Evolutionary conservation across 2,113 vertebrate species (phyloP), one percentile per base, ranked within the genome.

Genomic region (Apus apus): DNA sequence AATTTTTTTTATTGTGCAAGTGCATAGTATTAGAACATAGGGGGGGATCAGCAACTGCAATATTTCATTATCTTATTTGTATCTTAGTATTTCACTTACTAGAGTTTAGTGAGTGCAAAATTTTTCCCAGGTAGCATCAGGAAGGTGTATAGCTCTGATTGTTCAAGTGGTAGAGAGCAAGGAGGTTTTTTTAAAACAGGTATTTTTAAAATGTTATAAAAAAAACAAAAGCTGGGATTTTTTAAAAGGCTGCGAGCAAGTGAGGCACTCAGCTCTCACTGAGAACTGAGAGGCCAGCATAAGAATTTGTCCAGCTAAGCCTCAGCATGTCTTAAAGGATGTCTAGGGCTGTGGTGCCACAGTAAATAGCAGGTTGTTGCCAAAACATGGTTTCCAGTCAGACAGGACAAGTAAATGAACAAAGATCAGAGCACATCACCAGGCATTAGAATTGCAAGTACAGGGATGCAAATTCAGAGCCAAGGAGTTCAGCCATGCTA

Each of bases 311-410:
- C 61, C 66, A 94, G 57, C 91, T 94, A 81, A 94, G 61, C 65
- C 65, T 84, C 83, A 84, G 61, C 50, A 61, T n/a, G 54, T 68
- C n/a, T 82, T 61, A 67, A 81, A 89, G 80, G 65, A 53, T 84
- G 9, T 67, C 85, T 64, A 92, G 56, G 23, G 66, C 70, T 93
- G 68, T 89, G 50, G 20, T 96, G 86, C 80, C 83, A 92, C 88
- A 85, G 86, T 92, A 94, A 96, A 94, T 75, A 93, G 38, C 75
- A 96, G 79, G 62, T 64, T 95, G 95, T 96, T 96, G 86, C 70
- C 88, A 89, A 95, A 95, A 94, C 88, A 94, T 67, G 8, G 46
- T 85, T 96, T 93, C 90, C 83, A 93, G 88, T 92, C 83, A 62
- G 77, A 65, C 93, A 78, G 65, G 79, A 95, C 70, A 92, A 94